phyloP scores from a whole-genome alignment of 2,797 vertebrate genomes.

The Cheirogaleus major region DNA sequence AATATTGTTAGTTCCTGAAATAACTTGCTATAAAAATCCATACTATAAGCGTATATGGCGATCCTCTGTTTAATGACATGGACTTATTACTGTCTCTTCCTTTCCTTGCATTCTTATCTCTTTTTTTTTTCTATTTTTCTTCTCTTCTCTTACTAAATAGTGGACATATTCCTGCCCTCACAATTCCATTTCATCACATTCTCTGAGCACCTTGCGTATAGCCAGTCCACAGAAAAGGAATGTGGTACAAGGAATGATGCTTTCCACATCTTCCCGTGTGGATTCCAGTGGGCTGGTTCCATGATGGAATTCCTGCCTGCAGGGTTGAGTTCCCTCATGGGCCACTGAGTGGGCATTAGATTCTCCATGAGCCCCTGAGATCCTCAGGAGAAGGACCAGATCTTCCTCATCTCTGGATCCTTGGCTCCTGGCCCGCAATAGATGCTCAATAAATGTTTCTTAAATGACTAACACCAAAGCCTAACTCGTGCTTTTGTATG shows the following conservation, averaged over 20 bases:
- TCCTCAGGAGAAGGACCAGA: not conserved
- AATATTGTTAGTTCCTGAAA: conserved; percentile 30
- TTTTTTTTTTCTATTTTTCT: not conserved
- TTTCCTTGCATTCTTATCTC: not conserved
- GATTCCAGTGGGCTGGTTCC: not conserved
- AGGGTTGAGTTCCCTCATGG: not conserved
- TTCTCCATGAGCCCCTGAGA: not conserved
- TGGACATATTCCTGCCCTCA: not conserved
- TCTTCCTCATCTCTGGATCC: not conserved
- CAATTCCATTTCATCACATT: not conserved
- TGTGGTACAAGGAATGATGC: too few species aligned
- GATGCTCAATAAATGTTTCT: not conserved
- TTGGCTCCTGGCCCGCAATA: not conserved
- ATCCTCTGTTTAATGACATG: not conserved
- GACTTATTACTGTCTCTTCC: not conserved
- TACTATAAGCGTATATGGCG: not conserved
- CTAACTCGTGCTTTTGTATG: not conserved
- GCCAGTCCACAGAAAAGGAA: not conserved
- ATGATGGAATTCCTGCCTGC: not conserved
- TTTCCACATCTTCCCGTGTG: rapidly evolving
- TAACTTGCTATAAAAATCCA: not conserved
- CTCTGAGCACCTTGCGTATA: not conserved
- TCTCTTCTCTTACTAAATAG: not conserved
- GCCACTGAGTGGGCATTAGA: not conserved
- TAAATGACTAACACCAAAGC: not conserved